Conservation (phyloP, 2,113 vertebrate genomes). For the Platanista minor region DNA sequence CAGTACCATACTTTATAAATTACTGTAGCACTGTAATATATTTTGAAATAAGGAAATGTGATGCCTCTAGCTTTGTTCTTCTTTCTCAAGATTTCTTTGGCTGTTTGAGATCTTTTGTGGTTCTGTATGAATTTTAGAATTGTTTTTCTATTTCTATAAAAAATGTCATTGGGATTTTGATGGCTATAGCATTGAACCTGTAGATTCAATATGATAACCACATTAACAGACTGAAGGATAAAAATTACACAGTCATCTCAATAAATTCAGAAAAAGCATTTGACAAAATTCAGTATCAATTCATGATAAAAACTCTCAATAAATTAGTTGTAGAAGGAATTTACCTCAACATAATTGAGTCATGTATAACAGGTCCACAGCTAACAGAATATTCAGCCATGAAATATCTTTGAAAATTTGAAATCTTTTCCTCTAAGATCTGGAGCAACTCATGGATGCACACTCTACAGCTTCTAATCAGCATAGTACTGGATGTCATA, state of each 20-base stretch:
- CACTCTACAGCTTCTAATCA: background rate
- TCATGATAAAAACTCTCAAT: background rate
- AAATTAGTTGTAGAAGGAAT: background rate
- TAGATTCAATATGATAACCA: too few relatives aligned
- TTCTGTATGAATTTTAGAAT: background rate
- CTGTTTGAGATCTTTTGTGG: background rate
- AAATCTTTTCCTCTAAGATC: background rate
- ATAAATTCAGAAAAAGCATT: too few relatives aligned
- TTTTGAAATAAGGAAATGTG: background rate
- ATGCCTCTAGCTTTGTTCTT: background rate
- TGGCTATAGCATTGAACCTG: background rate
- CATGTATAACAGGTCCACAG: background rate
- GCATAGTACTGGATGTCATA: background rate
- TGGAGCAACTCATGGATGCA: background rate
- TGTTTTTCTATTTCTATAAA: background rate
- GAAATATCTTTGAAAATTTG: background rate
- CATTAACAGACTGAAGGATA: too few relatives aligned
- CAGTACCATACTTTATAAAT: background rate
- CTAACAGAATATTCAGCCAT: background rate
- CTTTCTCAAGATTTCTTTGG: background rate
- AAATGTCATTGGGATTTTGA: too few relatives aligned
- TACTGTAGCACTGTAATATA: background rate
- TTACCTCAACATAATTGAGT: background rate
- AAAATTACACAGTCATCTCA: too few relatives aligned
- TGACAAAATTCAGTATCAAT: too few relatives aligned